phyloP scores from a whole-genome alignment of 2,113 vertebrate genomes.

The Poeciliopsis occidentalis region DNA sequence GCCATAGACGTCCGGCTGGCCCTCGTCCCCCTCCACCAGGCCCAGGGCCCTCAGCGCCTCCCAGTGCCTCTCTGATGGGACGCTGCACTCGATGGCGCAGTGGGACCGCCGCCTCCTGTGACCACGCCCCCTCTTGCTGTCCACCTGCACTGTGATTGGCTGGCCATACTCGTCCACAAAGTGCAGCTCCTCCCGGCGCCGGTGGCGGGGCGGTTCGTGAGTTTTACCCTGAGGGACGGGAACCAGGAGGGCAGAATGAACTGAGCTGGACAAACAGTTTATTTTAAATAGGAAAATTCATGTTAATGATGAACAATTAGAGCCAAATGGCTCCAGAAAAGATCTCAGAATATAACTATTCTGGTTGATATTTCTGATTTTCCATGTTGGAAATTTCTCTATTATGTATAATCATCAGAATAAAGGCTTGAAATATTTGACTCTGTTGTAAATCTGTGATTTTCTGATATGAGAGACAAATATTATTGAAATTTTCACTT shows the following conservation, averaged over 20 bases:
- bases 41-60: conserved; percentile 70
- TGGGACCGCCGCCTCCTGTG: conserved; percentile 50
- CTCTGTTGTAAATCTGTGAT: no score
- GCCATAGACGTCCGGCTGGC: conserved; percentile 36
- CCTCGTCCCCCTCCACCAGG: conserved; percentile 60
- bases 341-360: no score
- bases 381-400: no score
- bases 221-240: conserved; percentile 42
- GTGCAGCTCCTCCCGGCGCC: conserved; percentile 58
- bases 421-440: no score
- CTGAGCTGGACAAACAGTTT: no score
- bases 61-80: conserved; percentile 64
- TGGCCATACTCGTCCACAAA: conserved; percentile 73
- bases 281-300: no score
- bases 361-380: no score
- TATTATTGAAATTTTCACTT: no score
- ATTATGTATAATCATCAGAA: no score
- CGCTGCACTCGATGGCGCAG: conserved; percentile 36
- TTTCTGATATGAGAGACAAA: no score
- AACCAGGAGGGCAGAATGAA: rapidly evolving
- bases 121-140: conserved; percentile 44
- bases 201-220: conserved; percentile 48
- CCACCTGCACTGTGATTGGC: conserved; percentile 62
- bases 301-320: no score
- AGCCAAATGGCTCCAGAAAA: no score